phyloP scores from a whole-genome alignment of 2,113 vertebrate genomes.

The Cryptoleucopteryx plumbea region DNA sequence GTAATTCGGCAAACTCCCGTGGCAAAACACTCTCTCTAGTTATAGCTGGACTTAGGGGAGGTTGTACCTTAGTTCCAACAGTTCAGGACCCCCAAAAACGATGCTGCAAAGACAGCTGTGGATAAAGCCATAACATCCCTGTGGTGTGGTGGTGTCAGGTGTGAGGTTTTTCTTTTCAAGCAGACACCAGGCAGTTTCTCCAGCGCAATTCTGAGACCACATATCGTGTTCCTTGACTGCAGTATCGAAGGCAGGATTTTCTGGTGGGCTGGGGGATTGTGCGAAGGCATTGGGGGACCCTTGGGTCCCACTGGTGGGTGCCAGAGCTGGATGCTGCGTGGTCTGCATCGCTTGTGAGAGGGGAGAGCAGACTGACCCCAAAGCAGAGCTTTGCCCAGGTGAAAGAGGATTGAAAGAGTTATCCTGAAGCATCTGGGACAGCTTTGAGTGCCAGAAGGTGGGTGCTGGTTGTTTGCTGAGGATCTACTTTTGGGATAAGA shows the following conservation, averaged over 20 bases:
- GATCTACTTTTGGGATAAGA: not conserved
- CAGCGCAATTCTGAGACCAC: fast-evolving
- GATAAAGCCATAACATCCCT: not conserved
- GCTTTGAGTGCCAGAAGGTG: not conserved
- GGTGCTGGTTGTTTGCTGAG: not conserved
- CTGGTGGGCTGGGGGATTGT: not conserved
- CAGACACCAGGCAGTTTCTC: not conserved
- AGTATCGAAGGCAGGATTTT: not conserved
- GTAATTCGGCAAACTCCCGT: not conserved
- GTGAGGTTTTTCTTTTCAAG: not conserved
- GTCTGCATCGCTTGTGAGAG: fast-evolving
- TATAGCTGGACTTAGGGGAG: not conserved
- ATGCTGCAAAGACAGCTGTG: not conserved
- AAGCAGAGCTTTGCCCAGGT: not conserved
- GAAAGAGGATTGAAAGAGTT: not conserved
- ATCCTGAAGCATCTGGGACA: not conserved
- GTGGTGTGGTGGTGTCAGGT: fast-evolving
- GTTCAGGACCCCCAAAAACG: not conserved
- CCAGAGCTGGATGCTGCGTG: not conserved
- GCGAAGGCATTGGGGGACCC: too few relatives aligned
- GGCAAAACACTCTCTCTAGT: not conserved
- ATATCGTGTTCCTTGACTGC: not conserved
- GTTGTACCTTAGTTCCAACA: not conserved
- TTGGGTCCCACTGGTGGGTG: not conserved
- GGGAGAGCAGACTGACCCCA: not conserved